Evolutionary conservation across 64 coral and sea anemone species (phyloP).

Genomic region (Actinia equina): DNA sequence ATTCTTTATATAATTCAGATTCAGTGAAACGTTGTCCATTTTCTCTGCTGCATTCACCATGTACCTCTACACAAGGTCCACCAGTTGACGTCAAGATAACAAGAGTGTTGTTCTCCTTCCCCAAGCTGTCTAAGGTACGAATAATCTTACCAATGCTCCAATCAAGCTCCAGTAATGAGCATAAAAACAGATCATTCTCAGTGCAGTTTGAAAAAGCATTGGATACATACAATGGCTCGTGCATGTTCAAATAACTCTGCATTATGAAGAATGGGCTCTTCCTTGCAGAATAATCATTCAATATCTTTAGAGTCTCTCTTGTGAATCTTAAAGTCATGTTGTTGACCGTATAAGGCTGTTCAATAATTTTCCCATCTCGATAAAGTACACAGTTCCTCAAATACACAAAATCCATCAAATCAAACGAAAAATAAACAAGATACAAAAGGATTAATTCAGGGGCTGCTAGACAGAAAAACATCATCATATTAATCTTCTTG

Average conservation of each 20-base stretch:
- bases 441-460: neutral
- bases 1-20: neutral
- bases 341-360: constrained; percentile 67
- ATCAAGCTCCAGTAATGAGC: constrained; percentile 70
- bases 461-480: neutral
- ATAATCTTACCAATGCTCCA: constrained; percentile 92
- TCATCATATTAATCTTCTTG: constrained; percentile 15
- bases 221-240: constrained; percentile 64
- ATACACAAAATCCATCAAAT: constrained; percentile 55
- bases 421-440: neutral
- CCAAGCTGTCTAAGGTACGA: constrained; percentile 21
- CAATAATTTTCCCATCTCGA: constrained; percentile 59
- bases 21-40: neutral
- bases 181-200: constrained; percentile 25
- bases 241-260: constrained; percentile 64
- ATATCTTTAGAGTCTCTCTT: constrained; percentile 65
- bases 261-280: constrained; percentile 75
- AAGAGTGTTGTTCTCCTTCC: constrained; percentile 57
- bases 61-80: constrained; percentile 31
- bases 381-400: constrained; percentile 82
- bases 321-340: constrained; percentile 89
- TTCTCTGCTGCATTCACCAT: constrained; percentile 1
- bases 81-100: constrained; percentile 68
- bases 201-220: constrained; percentile 42
- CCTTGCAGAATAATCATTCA: constrained; percentile 38